Evolutionary conservation across 1,140 invertebrate species (phyloP).

Genomic region (Drosophila triauraria): DNA sequence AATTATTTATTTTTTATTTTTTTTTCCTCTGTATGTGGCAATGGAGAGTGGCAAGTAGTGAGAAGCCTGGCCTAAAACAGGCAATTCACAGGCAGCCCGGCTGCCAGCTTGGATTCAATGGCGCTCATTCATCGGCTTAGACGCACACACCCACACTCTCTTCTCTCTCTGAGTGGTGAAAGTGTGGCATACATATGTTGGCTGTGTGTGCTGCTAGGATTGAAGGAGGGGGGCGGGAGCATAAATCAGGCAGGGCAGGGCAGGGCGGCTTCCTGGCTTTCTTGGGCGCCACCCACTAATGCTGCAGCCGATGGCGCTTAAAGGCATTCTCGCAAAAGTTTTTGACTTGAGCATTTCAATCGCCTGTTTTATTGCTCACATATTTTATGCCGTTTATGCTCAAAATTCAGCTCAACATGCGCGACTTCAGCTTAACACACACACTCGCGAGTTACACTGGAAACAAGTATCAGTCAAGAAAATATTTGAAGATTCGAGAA

Average conservation of each 20-base stretch:
- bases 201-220: too few relatives aligned
- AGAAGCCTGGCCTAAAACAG: conserved; percentile 64
- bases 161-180: conserved; percentile 30
- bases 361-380: conserved; percentile 82
- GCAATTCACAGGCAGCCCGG: conserved; percentile 69
- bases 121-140: conserved; percentile 76
- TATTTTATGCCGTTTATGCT: conserved; percentile 84
- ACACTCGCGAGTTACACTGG: conserved; percentile 18
- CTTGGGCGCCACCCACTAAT: conserved; percentile 18
- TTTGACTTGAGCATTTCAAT: conserved; percentile 82
- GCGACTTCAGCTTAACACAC: conserved; percentile 31
- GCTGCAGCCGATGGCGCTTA: conserved; percentile 73
- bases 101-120: conserved; percentile 71
- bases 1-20: too few relatives aligned
- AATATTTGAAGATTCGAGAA: neutral
- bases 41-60: conserved; percentile 1
- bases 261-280: conserved; percentile 9
- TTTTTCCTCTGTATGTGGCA: neutral
- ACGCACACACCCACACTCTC: conserved; percentile 44
- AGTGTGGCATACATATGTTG: conserved; percentile 50
- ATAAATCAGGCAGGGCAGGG: conserved; percentile 71
- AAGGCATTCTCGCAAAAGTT: conserved; percentile 79
- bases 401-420: conserved; percentile 73
- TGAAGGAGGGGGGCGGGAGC: conserved; percentile 40
- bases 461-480: neutral